These are phyloP conservation scores for Allacma fusca DNA, from an alignment of 2,888 invertebrate species.

Conservation along the genomic window DNA sequence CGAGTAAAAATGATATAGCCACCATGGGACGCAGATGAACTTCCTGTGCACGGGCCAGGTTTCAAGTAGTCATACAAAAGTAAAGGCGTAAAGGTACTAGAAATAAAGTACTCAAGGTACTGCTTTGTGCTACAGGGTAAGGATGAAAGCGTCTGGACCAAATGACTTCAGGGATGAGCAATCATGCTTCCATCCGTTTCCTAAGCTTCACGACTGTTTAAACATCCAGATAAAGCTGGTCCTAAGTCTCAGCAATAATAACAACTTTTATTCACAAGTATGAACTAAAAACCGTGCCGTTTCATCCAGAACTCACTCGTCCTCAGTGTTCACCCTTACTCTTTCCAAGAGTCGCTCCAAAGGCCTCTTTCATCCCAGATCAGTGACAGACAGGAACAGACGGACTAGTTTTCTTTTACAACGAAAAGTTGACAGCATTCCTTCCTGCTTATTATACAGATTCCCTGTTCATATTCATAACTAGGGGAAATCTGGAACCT, in stretches of 20 bases:
- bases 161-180: conserved; percentile 50
- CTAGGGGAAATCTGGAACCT: too few species aligned
- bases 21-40: background rate
- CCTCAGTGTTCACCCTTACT: background rate
- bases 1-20: background rate
- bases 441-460: background rate
- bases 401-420: conserved; percentile 6
- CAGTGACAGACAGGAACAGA: conserved; percentile 18
- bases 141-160: conserved; percentile 45
- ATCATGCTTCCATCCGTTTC: conserved; percentile 51
- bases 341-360: background rate
- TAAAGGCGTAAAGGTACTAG: background rate
- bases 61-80: background rate
- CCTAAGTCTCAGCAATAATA: background rate
- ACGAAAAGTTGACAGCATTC: background rate
- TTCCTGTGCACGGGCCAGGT: conserved; percentile 19
- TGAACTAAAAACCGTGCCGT: background rate
- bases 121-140: background rate
- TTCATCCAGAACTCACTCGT: background rate
- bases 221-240: background rate
- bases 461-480: background rate
- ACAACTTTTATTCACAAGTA: background rate
- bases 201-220: conserved; percentile 14
- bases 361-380: conserved; percentile 18
- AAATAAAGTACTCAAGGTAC: background rate